A percentile compares a stretch with the other conserved stretches of the same genome.
These are phyloP conservation scores for Lophius americanus DNA, from an alignment of 2,797 vertebrate species.

Conservation along the genomic window DNA sequence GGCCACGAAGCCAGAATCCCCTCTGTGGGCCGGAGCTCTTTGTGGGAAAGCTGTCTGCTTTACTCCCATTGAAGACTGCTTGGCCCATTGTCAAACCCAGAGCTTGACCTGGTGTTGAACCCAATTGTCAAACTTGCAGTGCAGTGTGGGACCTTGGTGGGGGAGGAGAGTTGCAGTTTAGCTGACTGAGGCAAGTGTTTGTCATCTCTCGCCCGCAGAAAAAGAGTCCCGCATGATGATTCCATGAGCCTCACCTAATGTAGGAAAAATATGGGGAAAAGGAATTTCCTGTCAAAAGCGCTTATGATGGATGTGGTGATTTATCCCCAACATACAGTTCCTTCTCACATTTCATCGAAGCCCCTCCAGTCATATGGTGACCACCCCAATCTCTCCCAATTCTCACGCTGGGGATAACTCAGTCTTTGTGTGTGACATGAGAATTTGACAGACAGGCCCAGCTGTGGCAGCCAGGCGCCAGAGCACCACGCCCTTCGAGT, in stretches of 20 bases:
- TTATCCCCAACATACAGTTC: constrained; percentile 39
- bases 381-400: constrained; percentile 56
- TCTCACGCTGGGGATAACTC: constrained; percentile 68
- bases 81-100: constrained; percentile 93
- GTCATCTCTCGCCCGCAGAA: constrained; percentile 62
- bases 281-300: constrained; percentile 41
- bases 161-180: constrained; percentile 72
- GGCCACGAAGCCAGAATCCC: constrained; percentile 82
- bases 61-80: constrained; percentile 95
- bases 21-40: constrained; percentile 79
- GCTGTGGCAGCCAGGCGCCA: constrained; percentile 86
- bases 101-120: constrained; percentile 99
- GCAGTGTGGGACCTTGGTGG: constrained; percentile 78
- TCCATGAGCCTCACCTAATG: constrained; percentile 48
- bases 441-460: constrained; percentile 83
- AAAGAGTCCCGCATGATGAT: constrained; percentile 52
- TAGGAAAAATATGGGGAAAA: constrained; percentile 55
- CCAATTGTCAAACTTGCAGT: constrained; percentile 94
- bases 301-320: constrained; percentile 46
- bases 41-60: constrained; percentile 83
- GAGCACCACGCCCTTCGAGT: constrained; percentile 76
- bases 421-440: constrained; percentile 69
- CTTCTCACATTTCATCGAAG: constrained; percentile 58
- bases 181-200: constrained; percentile 74
- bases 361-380: constrained; percentile 60